Evolutionary conservation across 1,140 invertebrate species (phyloP), one percentile per base, ranked within the genome.

Genomic region (Plutomurus gul): DNA sequence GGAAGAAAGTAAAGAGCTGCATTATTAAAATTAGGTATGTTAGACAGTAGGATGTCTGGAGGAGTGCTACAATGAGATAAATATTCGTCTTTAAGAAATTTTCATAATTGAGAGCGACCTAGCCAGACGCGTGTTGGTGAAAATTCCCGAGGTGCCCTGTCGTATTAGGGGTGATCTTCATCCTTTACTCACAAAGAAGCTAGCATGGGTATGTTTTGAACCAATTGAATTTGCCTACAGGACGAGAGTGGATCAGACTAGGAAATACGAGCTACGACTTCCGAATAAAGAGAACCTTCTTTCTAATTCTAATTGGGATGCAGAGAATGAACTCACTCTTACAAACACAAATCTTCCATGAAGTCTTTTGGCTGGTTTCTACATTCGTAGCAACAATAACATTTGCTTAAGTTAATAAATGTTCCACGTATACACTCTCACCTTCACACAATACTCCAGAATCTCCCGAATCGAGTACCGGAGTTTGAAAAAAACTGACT

Each of bases 41-140:
- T 36, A 65, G 36, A 65, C 36, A 30, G 36, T 33, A 60, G 36
- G 36, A 65, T 33, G 56, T 65, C 27, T 65, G 25, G 11, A 33
- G 27, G 56, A 65, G 56, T 10, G n/a, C 39, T 43, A n/a, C 10
- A 43, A 8, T 43, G 39, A 77, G 40, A 77, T 77, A 77, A 77
- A 77, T 77, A 77, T 77, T 70, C 65, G 75, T 77, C 56, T 46
- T 37, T 25, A 22, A 18, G 25, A 16, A 65, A 77, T 77, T 77
- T 77, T 56, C 75, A 77, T 77, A 77, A 77, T 77, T 77, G 51
- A 46, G 43, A 77, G 75, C 65, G 75, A 77, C 75, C 75, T 65
- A 43, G 20, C 33, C n/a, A 49, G 51, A 56, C n/a, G n/a, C n/a
- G n/a, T n/a, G n/a, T n/a, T n/a, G n/a, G 30, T 49, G 70, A 46